phyloP scores from a whole-genome alignment of 2,113 vertebrate genomes.

The Ailuropoda melanoleuca region DNA sequence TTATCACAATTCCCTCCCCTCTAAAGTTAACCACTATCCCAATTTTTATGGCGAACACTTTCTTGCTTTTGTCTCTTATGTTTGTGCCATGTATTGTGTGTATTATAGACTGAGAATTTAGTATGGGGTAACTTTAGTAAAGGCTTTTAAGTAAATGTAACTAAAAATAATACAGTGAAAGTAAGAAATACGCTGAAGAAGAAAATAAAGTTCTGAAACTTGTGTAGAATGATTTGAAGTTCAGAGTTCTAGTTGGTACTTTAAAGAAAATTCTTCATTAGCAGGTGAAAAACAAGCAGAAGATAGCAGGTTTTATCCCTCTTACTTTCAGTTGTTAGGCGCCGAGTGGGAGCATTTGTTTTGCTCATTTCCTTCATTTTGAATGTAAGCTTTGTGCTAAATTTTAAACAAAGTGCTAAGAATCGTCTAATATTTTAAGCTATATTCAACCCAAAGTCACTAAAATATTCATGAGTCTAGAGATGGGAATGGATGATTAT shows the following conservation, averaged over 20 bases:
- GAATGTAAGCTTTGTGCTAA: not conserved
- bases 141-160: not conserved
- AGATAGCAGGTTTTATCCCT: not conserved
- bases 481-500: not conserved
- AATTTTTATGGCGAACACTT: not conserved
- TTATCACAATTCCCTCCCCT: not conserved
- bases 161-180: not conserved
- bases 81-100: not conserved
- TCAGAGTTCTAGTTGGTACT: not conserved
- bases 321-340: not conserved
- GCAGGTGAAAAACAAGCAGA: not conserved
- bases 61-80: not conserved
- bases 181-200: not conserved
- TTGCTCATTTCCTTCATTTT: conserved; percentile 4
- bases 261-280: not conserved
- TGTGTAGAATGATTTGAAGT: not conserved
- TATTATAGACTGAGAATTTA: not conserved
- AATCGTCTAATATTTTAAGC: not conserved
- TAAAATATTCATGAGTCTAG: not conserved
- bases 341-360: not conserved
- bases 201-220: not conserved
- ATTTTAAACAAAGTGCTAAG: conserved; percentile 4
- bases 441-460: not conserved
- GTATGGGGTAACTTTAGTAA: not conserved
- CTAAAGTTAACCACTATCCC: not conserved